Conservation (phyloP, 2,113 vertebrate species). For the Hyperoodon ampullatus region DNA sequence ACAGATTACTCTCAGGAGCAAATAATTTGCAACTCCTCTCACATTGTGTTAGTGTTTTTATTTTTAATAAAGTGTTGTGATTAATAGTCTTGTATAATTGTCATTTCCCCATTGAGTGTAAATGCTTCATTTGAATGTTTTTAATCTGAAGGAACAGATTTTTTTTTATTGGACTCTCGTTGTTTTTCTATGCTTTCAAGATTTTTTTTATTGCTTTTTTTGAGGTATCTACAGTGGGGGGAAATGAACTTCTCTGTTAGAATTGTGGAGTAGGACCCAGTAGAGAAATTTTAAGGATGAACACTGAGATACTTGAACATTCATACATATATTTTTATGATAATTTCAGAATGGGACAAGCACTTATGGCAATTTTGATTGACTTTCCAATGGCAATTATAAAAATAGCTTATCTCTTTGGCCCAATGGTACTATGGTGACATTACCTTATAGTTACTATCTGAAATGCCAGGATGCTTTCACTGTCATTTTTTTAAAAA, state of each 20-base stretch:
- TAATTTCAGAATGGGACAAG: conserved; percentile 21
- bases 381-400: background rate
- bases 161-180: conserved; percentile 57
- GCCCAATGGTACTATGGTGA: background rate
- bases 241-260: background rate
- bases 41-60: conserved; percentile 19
- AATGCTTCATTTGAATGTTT: conserved; percentile 55
- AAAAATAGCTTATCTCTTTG: background rate
- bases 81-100: conserved; percentile 51
- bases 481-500: background rate
- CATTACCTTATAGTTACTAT: background rate
- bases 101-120: conserved; percentile 46
- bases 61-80: conserved; percentile 65
- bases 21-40: conserved; percentile 11
- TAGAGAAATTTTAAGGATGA: conserved; percentile 57
- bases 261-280: conserved; percentile 4
- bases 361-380: conserved; percentile 1
- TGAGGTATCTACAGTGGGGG: background rate
- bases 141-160: conserved; percentile 12
- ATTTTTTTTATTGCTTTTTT: conserved; percentile 54
- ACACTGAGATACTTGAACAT: conserved; percentile 24
- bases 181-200: conserved; percentile 42
- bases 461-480: conserved; percentile 22
- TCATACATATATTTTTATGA: background rate
- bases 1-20: conserved; percentile 47